A percentile compares a stretch with the other conserved stretches of the same genome.
Evolutionary conservation across 2,797 vertebrate genomes (phyloP).

Genomic region (Ptychadena robeensis): DNA sequence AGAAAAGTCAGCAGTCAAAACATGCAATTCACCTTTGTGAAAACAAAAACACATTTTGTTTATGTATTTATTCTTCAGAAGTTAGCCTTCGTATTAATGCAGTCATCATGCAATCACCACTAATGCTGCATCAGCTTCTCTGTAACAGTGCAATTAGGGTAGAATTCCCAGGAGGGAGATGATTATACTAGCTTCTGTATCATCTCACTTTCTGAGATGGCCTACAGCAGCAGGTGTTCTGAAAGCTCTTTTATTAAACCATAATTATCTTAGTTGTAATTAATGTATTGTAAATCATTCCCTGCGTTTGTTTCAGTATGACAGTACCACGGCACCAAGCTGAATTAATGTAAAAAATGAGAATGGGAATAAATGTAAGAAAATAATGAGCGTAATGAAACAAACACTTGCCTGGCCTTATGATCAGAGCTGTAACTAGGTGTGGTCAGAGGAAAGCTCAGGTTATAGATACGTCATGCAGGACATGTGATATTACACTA

Average conservation of each 20-base stretch:
- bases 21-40: background rate
- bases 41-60: background rate
- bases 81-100: slow-evolving; percentile 11
- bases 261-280: slow-evolving; percentile 38
- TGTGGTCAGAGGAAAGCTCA: background rate
- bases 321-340: background rate
- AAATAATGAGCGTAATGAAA: background rate
- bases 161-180: slow-evolving; percentile 44
- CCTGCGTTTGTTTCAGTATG: background rate
- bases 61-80: background rate
- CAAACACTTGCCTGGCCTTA: background rate
- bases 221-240: slow-evolving; percentile 25
- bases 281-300: slow-evolving; percentile 21
- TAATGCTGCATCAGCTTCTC: slow-evolving; percentile 53
- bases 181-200: slow-evolving; percentile 41
- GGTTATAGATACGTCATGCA: background rate
- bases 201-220: slow-evolving; percentile 41
- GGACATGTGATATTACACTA: background rate
- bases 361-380: background rate
- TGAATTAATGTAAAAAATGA: background rate
- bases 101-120: slow-evolving; percentile 39
- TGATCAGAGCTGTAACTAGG: background rate
- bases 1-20: too few relatives aligned
- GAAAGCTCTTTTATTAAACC: slow-evolving; percentile 20
- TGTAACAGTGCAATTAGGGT: slow-evolving; percentile 52